Base-by-base conservation (phyloP, 2,113 vertebrate genomes). In the Thalassoma bifasciatum region DNA sequence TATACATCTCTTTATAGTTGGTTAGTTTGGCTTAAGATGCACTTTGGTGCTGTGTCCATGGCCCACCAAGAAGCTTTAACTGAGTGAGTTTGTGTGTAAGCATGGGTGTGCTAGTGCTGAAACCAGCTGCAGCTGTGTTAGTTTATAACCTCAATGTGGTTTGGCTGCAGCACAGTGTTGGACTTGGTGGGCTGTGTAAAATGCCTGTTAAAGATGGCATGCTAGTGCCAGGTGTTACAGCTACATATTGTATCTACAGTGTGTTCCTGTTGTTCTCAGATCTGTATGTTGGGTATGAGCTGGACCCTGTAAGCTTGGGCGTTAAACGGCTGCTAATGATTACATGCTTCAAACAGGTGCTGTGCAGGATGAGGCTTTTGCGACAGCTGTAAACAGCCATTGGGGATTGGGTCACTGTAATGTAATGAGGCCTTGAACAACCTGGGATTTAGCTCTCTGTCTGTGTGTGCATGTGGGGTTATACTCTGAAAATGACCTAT, bases 381-480 rank as follows among this genome's bases (percentile, higher is more conserved):
- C 4, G 66, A 60, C 86, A 89, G 88, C 87, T 89, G 87, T 90
- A 91, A 91, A 88, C 81, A 85, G 73, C 86, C 83, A 88, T 90
- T 82, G 82, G 66, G 79, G 85, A 76, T 71, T 44, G 76, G 68
- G 40, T 47, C 68, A 17, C 66, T 81, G 71, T 74, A 59, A 64
- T 61, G 77, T 84, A 79, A 85, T 83, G 74, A 73, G 59, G 64
- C 85, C 59, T 47, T 66, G 34, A 36, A 53, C 61, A 50, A 68
- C 42, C 24, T 0, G 65, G 68, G 77, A 81, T 86, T 82, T 79
- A 23, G 51, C 17, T 53, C 0, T 4, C 13, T 22, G 14, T 42
- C 22, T 23, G 36, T 69, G 65, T 49, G 52, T 22, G 50, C 36
- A 26, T 26, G 13, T 38, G 34, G 46, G 40, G 5, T 22, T 2